Evolutionary conservation across 2,797 vertebrate genomes (phyloP).

Genomic region (Artibeus lituratus): DNA sequence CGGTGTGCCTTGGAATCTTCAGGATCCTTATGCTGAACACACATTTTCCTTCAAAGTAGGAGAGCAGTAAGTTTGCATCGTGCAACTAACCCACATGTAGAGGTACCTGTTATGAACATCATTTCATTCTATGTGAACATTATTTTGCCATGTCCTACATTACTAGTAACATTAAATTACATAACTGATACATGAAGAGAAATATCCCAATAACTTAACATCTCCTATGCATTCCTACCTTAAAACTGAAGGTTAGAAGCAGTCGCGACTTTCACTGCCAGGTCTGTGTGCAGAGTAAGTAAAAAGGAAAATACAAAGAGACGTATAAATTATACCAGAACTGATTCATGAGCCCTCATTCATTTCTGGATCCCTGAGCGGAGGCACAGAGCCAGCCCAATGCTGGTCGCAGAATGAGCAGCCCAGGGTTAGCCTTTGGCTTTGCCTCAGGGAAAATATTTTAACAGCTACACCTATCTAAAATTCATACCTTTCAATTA

Average conservation of each 20-base stretch:
- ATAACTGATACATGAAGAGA: not conserved
- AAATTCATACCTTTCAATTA: conserved; percentile 75
- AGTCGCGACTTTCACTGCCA: not conserved
- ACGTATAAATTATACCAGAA: conserved; percentile 39
- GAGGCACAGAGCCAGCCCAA: not conserved
- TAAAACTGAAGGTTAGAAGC: conserved; percentile 2
- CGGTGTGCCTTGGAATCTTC: conserved; percentile 59
- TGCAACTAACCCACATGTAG: conserved; percentile 10
- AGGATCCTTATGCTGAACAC: conserved; percentile 19
- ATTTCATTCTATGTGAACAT: not conserved
- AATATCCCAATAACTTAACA: not conserved
- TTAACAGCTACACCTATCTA: conserved; percentile 62
- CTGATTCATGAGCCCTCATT: conserved; percentile 39
- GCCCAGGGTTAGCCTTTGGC: conserved; percentile 73
- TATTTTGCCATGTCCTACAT: conserved; percentile 1
- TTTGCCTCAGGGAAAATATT: conserved; percentile 79
- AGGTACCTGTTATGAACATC: not conserved
- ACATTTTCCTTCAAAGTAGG: conserved; percentile 42
- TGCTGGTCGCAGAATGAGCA: not conserved
- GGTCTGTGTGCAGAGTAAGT: not conserved
- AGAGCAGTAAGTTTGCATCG: not conserved
- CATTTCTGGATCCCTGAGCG: not conserved
- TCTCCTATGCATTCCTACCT: not conserved
- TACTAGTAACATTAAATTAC: not conserved
- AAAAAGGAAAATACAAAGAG: not conserved